phyloP scores from a whole-genome alignment of 2,113 vertebrate species.

The Montifringilla adamsi region DNA sequence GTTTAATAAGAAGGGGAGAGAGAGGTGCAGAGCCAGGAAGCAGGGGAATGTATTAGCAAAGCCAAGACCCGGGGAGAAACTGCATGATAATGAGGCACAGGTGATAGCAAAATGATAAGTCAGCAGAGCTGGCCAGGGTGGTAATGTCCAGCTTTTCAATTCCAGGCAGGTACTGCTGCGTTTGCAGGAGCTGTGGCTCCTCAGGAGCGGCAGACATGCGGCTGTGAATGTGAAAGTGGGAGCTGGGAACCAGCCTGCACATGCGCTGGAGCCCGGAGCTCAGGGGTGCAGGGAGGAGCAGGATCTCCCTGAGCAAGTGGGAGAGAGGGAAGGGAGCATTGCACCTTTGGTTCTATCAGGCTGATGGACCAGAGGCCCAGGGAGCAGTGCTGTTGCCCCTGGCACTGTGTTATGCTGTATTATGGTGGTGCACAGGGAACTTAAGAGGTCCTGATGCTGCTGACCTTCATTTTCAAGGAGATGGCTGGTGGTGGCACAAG shows the following conservation, averaged over 20 bases:
- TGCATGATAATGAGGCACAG: constrained; percentile 24
- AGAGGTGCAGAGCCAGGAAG: background rate
- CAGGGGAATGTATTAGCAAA: background rate
- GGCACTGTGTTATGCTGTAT: rapidly evolving
- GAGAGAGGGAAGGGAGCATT: background rate
- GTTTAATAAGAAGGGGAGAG: constrained; percentile 39
- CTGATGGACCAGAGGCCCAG: rapidly evolving
- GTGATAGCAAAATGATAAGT: constrained; percentile 44
- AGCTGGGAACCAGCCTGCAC: background rate
- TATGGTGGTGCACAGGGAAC: background rate
- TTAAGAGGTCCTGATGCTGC: rapidly evolving
- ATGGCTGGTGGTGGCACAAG: background rate
- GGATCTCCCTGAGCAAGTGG: background rate
- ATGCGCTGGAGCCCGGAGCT: rapidly evolving
- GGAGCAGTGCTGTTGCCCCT: background rate
- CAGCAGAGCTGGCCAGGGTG: constrained; percentile 38
- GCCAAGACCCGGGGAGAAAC: background rate
- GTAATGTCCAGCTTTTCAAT: constrained; percentile 57
- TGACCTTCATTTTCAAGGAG: background rate
- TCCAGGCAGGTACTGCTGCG: constrained; percentile 68
- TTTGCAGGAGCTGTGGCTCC: constrained; percentile 55
- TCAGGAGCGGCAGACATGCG: background rate
- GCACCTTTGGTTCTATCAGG: background rate
- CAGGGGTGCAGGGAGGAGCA: background rate
- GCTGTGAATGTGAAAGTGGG: constrained; percentile 8